These are phyloP conservation scores for Turdus rufiventris DNA, from an alignment of 2,113 vertebrate species.

Conservation along the genomic window DNA sequence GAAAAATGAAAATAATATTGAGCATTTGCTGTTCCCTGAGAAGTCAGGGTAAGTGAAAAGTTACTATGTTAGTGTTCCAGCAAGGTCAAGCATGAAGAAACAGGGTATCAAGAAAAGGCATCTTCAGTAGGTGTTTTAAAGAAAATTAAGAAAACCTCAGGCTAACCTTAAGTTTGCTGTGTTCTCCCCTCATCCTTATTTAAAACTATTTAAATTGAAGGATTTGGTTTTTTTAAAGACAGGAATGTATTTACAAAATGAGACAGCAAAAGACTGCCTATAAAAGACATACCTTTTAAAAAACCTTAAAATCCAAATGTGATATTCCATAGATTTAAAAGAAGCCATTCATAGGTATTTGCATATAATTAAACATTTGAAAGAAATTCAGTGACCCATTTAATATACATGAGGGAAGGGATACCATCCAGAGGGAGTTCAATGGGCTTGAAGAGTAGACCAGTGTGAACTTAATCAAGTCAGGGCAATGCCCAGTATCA, in stretches of 20 bases:
- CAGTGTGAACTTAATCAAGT: background rate
- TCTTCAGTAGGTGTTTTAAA: background rate
- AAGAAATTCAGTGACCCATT: background rate
- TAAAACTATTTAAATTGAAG: background rate
- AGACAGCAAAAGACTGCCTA: background rate
- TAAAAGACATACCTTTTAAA: background rate
- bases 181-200: background rate
- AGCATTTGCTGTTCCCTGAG: background rate
- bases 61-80: background rate
- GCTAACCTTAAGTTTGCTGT: background rate
- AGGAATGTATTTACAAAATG: background rate
- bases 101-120: fast-evolving
- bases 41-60: background rate
- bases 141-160: background rate
- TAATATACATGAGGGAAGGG: background rate
- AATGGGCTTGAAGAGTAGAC: background rate
- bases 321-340: background rate
- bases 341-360: background rate
- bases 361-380: background rate
- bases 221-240: background rate
- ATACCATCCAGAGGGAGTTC: background rate
- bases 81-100: background rate
- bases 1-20: background rate
- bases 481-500: background rate
- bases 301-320: background rate